A percentile compares a stretch with the other conserved stretches of the same genome.
These are phyloP conservation scores for Nylanderia fulva DNA, from an alignment of 1,140 invertebrate genomes.

Conservation along the genomic window DNA sequence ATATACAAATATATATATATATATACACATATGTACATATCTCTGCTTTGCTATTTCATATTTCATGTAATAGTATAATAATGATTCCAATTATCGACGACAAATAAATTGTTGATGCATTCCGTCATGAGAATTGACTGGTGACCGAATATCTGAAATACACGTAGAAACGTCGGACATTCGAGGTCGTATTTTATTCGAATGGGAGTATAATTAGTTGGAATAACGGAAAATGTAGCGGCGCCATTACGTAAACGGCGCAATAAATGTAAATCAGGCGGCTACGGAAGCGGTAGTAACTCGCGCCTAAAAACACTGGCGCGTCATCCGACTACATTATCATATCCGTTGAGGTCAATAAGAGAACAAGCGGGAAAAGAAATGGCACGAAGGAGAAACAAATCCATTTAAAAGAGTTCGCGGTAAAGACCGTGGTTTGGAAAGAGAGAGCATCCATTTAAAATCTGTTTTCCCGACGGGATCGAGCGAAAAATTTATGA, in stretches of 20 bases:
- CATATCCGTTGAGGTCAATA: conserved; percentile 57
- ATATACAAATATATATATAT: not conserved
- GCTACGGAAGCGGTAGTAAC: conserved; percentile 83
- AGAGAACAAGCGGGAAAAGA: conserved; percentile 47
- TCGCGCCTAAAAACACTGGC: conserved; percentile 82
- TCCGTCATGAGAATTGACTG: conserved; percentile 35
- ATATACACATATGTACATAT: too few species aligned
- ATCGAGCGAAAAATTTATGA: conserved; percentile 41
- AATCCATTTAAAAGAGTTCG: conserved; percentile 38
- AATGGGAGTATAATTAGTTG: conserved; percentile 85
- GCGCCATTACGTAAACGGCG: conserved; percentile 82
- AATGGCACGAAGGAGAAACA: conserved; percentile 3
- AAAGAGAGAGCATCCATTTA: conserved; percentile 9
- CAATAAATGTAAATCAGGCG: conserved; percentile 85
- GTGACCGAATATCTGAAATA: conserved; percentile 15
- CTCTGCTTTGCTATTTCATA: not conserved
- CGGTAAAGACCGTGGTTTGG: not conserved
- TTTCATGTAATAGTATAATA: not conserved
- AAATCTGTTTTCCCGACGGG: conserved; percentile 37
- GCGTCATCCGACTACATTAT: conserved; percentile 84
- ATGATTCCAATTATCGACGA: not conserved
- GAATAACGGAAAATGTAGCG: conserved; percentile 84
- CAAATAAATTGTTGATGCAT: conserved; percentile 22
- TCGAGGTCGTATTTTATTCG: conserved; percentile 78
- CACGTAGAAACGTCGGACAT: conserved; percentile 37